Evolutionary conservation across 2,888 invertebrate genomes (phyloP).

Genomic region (Drosophila koepferae): DNA sequence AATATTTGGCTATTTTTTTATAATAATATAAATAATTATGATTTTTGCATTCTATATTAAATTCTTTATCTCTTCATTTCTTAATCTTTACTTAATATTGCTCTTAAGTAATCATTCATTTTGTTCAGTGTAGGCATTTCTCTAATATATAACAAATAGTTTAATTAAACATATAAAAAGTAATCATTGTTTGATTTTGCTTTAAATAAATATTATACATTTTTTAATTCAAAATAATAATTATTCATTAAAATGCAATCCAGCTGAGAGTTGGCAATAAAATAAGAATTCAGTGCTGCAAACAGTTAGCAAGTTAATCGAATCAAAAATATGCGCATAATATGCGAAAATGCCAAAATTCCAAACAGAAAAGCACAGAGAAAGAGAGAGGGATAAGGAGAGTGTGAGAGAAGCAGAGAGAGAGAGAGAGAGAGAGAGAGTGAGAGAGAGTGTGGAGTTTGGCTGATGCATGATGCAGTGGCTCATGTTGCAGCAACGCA

Average conservation of each 20-base stretch:
- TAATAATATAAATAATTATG: too few species aligned
- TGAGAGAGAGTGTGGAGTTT: background rate
- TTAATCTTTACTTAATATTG: too few species aligned
- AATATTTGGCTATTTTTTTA: too few species aligned
- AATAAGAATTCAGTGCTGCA: slow-evolving; percentile 38
- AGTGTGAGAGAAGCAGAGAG: background rate
- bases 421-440: background rate
- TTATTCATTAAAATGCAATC: background rate
- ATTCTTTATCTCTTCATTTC: too few species aligned
- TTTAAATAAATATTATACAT: background rate
- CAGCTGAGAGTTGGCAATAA: background rate
- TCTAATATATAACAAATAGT: background rate
- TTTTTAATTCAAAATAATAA: background rate
- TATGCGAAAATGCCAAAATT: slow-evolving; percentile 4
- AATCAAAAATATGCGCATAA: slow-evolving; percentile 24
- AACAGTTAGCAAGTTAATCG: slow-evolving; percentile 45
- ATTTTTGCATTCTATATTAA: too few species aligned
- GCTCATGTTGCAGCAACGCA: slow-evolving; percentile 37
- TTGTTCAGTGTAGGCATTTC: background rate
- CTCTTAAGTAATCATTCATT: background rate
- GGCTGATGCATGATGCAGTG: slow-evolving; percentile 24
- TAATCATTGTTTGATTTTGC: background rate
- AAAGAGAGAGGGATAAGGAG: background rate
- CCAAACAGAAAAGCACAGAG: background rate
- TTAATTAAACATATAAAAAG: background rate